Conservation (phyloP, 2,888 invertebrate genomes). For the Tachina fera region DNA sequence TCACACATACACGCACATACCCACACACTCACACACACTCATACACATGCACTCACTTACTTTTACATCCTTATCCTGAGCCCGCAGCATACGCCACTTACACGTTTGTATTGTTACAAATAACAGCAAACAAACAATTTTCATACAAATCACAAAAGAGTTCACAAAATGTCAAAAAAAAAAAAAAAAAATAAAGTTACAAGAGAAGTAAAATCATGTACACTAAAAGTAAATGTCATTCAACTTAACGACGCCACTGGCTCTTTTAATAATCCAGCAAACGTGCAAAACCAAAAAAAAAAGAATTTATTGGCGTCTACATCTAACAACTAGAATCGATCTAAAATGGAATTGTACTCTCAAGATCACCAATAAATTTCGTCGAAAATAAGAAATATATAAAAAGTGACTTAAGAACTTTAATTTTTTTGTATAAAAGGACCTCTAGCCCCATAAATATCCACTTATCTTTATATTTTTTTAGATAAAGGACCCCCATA, state of each 20-base stretch:
- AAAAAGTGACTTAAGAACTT: too few relatives aligned
- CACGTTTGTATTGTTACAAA: slow-evolving; percentile 33
- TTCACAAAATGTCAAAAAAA: slow-evolving; percentile 49
- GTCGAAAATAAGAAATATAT: too few relatives aligned
- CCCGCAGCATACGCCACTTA: slow-evolving; percentile 17
- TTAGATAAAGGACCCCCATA: too few relatives aligned
- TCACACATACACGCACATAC: neutral
- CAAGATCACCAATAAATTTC: too few relatives aligned
- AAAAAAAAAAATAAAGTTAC: neutral
- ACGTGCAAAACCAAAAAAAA: neutral
- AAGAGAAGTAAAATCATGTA: slow-evolving; percentile 19
- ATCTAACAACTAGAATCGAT: too few relatives aligned
- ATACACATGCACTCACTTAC: neutral
- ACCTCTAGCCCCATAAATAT: too few relatives aligned
- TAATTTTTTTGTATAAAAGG: too few relatives aligned
- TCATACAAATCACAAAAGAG: slow-evolving; percentile 39
- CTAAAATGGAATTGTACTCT: too few relatives aligned
- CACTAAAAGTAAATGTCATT: slow-evolving; percentile 58
- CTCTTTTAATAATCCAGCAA: neutral
- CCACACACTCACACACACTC: neutral
- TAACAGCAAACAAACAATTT: neutral
- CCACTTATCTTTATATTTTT: too few relatives aligned
- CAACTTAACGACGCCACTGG: slow-evolving; percentile 17
- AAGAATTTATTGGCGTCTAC: too few relatives aligned
- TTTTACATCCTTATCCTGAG: neutral